These are phyloP conservation scores for Tetragnatha montana DNA, from an alignment of 2,888 invertebrate species.

Conservation along the genomic window DNA sequence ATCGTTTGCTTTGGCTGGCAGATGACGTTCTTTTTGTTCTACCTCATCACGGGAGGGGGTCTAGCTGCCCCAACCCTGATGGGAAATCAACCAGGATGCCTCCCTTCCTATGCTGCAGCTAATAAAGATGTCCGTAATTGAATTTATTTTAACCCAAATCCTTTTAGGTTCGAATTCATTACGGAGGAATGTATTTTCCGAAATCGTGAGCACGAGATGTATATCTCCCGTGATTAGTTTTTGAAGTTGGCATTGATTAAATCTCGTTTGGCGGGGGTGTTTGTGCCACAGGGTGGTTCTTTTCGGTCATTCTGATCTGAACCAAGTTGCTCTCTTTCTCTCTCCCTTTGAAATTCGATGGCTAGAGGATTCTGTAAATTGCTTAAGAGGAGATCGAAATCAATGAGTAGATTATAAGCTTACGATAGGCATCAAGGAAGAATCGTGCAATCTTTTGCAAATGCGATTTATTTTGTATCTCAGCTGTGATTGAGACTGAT, in stretches of 20 bases:
- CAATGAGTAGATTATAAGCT: too few relatives aligned
- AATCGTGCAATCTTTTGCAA: too few relatives aligned
- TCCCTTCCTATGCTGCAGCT: not conserved
- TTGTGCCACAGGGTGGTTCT: not conserved
- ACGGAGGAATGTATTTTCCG: not conserved
- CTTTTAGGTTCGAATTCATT: not conserved
- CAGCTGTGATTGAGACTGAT: too few relatives aligned
- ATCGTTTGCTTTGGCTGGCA: slow-evolving; percentile 14
- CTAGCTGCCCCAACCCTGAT: not conserved
- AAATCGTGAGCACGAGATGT: not conserved
- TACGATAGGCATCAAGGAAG: too few relatives aligned
- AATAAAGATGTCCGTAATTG: not conserved
- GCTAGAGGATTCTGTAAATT: too few relatives aligned
- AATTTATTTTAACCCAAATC: not conserved
- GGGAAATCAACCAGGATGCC: slow-evolving; percentile 20
- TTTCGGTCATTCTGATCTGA: too few relatives aligned
- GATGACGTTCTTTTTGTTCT: slow-evolving; percentile 39
- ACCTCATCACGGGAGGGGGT: slow-evolving; percentile 1
- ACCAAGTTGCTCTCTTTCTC: too few relatives aligned
- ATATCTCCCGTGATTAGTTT: not conserved
- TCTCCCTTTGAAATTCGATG: too few relatives aligned
- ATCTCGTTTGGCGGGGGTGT: not conserved
- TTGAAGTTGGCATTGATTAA: not conserved
- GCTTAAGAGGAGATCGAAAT: too few relatives aligned
- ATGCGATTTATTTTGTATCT: too few relatives aligned